Evolutionary conservation across 2,797 vertebrate genomes (phyloP).

Genomic region (Coregonus sp.): DNA sequence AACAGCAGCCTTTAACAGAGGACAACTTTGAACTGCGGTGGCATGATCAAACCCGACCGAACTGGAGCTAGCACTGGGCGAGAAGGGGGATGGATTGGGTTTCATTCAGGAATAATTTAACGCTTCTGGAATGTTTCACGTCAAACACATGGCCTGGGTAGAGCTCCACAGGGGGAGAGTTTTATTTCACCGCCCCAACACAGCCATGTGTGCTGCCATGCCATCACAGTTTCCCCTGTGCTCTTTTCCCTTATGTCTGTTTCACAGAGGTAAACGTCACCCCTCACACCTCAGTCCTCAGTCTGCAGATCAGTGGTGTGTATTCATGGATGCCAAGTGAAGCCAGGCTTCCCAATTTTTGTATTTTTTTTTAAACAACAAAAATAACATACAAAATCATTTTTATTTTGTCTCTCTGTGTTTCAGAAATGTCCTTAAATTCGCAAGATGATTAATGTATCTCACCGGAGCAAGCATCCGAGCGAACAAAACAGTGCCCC

Average conservation of each 20-base stretch:
- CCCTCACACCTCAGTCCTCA: neutral
- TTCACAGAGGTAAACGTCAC: neutral
- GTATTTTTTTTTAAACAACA: too few relatives aligned
- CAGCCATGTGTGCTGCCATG: conserved; percentile 36
- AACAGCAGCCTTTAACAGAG: conserved; percentile 42
- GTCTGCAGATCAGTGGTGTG: neutral
- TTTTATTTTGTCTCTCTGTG: too few relatives aligned
- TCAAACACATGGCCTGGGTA: conserved; percentile 55
- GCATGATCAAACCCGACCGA: conserved; percentile 52
- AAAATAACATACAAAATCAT: too few relatives aligned
- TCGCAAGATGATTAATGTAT: too few relatives aligned
- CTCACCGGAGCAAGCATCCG: too few relatives aligned
- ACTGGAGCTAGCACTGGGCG: neutral
- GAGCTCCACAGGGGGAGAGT: conserved; percentile 31
- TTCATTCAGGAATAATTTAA: conserved; percentile 66
- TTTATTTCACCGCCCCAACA: conserved; percentile 55
- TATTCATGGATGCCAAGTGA: too few relatives aligned
- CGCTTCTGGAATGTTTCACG: conserved; percentile 71
- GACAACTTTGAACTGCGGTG: conserved; percentile 49
- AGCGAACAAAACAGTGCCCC: too few relatives aligned
- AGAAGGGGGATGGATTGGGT: conserved; percentile 46
- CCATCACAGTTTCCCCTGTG: conserved; percentile 44
- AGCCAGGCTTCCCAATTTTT: too few relatives aligned
- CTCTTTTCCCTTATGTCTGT: conserved; percentile 16
- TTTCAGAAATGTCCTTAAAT: too few relatives aligned